Evolutionary conservation across 2,113 vertebrate species (phyloP).

Genomic region (Polyodon spathula): DNA sequence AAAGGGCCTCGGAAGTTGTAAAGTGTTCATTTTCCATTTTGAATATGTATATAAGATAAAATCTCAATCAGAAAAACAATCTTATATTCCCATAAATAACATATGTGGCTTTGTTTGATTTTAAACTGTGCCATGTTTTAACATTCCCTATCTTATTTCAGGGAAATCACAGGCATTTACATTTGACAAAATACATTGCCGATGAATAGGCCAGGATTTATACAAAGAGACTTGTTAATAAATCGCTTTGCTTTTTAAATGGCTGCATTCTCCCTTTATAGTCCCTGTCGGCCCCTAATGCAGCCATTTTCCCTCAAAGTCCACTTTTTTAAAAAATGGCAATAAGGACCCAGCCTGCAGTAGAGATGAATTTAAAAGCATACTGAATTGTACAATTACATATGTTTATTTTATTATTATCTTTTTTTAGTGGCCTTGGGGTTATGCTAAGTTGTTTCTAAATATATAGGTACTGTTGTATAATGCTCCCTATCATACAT

Average conservation of each 20-base stretch:
- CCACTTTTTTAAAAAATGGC: neutral
- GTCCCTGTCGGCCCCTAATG: neutral
- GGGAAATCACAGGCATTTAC: neutral
- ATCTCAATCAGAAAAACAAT: no score
- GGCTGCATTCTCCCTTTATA: neutral
- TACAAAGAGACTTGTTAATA: neutral
- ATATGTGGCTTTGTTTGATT: neutral
- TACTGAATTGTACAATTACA: neutral
- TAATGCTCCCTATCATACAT: no score
- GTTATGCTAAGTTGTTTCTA: no score
- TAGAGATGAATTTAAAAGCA: neutral
- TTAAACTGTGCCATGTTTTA: neutral
- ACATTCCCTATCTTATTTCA: neutral
- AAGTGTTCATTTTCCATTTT: no score
- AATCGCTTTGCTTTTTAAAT: neutral
- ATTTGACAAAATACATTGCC: neutral
- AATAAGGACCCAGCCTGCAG: neutral
- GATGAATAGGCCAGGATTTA: neutral
- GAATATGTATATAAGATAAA: no score
- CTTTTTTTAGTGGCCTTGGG: neutral
- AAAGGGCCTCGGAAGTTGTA: no score
- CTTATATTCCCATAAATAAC: no score
- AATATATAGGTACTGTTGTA: no score
- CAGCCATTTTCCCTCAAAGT: constrained; percentile 3
- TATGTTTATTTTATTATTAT: neutral